Conservation (phyloP, 2,113 vertebrate species). For the Lonchura striata region DNA sequence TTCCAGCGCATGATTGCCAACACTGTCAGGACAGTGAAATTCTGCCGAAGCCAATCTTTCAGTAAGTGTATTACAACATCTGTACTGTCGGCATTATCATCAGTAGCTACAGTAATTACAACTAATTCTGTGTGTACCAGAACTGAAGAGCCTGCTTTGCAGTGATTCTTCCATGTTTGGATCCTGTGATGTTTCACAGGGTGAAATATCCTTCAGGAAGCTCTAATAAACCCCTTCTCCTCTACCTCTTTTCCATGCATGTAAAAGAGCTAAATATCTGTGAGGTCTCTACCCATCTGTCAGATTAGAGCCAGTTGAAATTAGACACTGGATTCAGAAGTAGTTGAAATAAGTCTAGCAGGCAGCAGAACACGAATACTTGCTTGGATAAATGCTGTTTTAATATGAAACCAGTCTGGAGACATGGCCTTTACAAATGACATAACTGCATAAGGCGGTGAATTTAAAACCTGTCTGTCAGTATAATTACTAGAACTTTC, state of each 20-base stretch:
- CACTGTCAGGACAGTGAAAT: conserved; percentile 89
- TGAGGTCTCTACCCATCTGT: not conserved
- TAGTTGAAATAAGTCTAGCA: not conserved
- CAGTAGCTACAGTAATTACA: conserved; percentile 33
- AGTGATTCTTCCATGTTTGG: not conserved
- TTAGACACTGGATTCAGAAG: not conserved
- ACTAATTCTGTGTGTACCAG: not conserved
- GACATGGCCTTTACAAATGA: not conserved
- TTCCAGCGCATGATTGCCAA: conserved; percentile 96
- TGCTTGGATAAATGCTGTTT: not conserved
- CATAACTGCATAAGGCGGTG: not conserved
- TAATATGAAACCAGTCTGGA: not conserved
- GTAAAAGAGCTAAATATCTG: not conserved
- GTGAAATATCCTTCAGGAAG: not conserved
- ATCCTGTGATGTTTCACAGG: not conserved
- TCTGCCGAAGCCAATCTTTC: conserved; percentile 92
- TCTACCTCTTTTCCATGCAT: not conserved
- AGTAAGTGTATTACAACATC: conserved; percentile 82
- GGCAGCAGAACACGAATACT: not conserved
- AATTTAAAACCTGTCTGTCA: conserved; percentile 2
- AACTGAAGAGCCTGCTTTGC: not conserved
- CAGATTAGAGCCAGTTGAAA: not conserved
- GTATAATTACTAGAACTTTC: not conserved
- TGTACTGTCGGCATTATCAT: not conserved
- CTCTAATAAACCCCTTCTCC: not conserved